Evolutionary conservation across 2,113 vertebrate species (phyloP).

Genomic region (Dipodomys merriami): DNA sequence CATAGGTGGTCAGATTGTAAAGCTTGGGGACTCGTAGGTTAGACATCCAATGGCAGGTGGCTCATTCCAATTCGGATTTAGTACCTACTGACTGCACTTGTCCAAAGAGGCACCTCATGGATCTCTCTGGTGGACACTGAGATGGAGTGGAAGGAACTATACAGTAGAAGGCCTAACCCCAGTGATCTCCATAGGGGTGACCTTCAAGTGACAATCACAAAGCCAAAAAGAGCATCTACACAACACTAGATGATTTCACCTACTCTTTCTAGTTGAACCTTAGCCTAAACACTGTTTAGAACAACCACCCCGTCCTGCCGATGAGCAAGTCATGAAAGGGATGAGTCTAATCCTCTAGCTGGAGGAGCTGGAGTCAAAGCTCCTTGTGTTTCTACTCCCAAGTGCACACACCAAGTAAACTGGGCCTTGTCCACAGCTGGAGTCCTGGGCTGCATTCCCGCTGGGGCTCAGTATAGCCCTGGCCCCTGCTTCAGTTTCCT

Average conservation of each 20-base stretch:
- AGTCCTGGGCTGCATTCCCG: too few species aligned
- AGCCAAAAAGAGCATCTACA: neutral
- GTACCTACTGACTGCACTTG: fast-evolving
- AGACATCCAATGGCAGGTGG: neutral
- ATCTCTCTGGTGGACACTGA: neutral
- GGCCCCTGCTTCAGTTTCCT: neutral
- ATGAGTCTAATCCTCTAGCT: neutral
- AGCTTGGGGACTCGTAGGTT: too few species aligned
- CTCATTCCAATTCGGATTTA: neutral
- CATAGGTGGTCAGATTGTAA: neutral
- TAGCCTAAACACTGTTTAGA: too few species aligned
- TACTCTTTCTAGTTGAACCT: neutral
- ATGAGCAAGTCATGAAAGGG: neutral
- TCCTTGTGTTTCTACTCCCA: neutral
- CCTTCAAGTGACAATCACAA: neutral
- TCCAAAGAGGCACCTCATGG: fast-evolving
- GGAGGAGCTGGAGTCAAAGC: neutral
- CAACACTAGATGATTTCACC: neutral
- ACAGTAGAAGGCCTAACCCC: neutral
- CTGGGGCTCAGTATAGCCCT: neutral
- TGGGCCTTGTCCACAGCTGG: neutral
- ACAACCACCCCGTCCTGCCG: neutral
- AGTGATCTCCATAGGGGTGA: fast-evolving
- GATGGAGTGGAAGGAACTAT: fast-evolving
- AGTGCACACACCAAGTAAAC: neutral